Evolutionary conservation across 2,113 vertebrate genomes (phyloP).

Genomic region (Notarius lentiginosus): DNA sequence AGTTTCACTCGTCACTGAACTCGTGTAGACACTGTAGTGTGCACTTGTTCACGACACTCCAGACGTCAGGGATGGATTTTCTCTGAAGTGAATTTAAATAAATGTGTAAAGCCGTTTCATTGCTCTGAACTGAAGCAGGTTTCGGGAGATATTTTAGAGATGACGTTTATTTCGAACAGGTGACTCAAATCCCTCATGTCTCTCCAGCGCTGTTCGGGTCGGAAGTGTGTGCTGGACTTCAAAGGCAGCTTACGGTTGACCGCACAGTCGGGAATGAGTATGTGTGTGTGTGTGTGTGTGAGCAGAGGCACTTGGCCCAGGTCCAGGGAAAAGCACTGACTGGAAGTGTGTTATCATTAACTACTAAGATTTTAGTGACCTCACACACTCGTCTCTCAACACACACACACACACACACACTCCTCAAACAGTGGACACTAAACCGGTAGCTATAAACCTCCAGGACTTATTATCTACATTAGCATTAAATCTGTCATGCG

Average conservation of each 20-base stretch:
- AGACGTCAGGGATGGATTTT: background rate
- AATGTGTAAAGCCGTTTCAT: background rate
- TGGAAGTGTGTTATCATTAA: constrained; percentile 58
- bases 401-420: constrained; percentile 7
- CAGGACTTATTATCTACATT: background rate
- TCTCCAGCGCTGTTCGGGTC: background rate
- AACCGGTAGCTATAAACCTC: background rate
- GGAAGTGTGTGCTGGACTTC: constrained; percentile 1
- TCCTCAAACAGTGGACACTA: background rate
- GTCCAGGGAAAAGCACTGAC: background rate
- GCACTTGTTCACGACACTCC: background rate
- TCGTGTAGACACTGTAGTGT: background rate
- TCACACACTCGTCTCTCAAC: constrained; percentile 22
- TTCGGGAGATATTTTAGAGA: background rate
- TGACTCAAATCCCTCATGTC: background rate
- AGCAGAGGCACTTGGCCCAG: background rate
- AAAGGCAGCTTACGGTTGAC: background rate
- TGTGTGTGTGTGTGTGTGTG: constrained; percentile 44
- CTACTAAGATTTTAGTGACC: constrained; percentile 42
- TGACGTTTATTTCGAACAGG: background rate
- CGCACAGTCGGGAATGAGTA: background rate
- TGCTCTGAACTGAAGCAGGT: too few species aligned
- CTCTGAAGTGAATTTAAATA: background rate
- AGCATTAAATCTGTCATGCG: background rate
- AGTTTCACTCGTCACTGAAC: background rate